Percentiles rank a stretch among this genome's conserved stretches.
Conservation (phyloP, 2,113 vertebrate genomes). For the Oostethus manadensis region DNA sequence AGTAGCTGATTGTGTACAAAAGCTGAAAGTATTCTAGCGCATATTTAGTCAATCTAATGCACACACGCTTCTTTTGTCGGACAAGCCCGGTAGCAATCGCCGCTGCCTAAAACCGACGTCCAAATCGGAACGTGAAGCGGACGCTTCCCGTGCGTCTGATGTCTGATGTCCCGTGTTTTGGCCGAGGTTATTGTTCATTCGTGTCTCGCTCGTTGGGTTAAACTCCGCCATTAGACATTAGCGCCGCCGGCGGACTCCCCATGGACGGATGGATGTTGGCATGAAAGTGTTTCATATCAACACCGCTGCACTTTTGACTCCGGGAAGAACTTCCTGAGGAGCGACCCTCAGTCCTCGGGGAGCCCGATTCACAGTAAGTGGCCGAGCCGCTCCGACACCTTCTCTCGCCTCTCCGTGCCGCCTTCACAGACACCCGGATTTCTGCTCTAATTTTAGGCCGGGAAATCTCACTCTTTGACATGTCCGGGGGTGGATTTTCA, state of each 20-base stretch:
- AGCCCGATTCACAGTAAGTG: conserved; percentile 72
- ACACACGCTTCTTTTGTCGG: too few species aligned
- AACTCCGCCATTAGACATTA: conserved; percentile 64
- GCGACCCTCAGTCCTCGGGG: conserved; percentile 61
- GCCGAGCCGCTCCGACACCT: conserved; percentile 64
- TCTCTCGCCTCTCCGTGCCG: conserved; percentile 35
- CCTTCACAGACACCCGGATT: conserved; percentile 65
- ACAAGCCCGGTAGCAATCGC: too few species aligned
- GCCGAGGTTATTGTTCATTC: conserved; percentile 62
- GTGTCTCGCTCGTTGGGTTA: conserved; percentile 61
- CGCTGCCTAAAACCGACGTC: too few species aligned
- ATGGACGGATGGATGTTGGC: conserved; percentile 59
- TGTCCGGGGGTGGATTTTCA: conserved; percentile 74
- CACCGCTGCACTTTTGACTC: conserved; percentile 77
- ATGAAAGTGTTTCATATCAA: conserved; percentile 75
- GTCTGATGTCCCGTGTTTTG: conserved; percentile 29
- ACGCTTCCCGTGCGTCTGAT: conserved; percentile 6
- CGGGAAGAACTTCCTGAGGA: conserved; percentile 74
- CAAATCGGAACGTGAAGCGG: too few species aligned
- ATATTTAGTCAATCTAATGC: too few species aligned
- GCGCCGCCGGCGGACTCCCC: conserved; percentile 51
- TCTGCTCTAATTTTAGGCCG: conserved; percentile 72
- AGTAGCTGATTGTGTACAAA: too few species aligned
- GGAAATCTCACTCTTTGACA: conserved; percentile 73
- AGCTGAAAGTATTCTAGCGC: too few species aligned